Evolutionary conservation across 2,113 vertebrate species (phyloP).

Genomic region (Tenrec ecaudatus): DNA sequence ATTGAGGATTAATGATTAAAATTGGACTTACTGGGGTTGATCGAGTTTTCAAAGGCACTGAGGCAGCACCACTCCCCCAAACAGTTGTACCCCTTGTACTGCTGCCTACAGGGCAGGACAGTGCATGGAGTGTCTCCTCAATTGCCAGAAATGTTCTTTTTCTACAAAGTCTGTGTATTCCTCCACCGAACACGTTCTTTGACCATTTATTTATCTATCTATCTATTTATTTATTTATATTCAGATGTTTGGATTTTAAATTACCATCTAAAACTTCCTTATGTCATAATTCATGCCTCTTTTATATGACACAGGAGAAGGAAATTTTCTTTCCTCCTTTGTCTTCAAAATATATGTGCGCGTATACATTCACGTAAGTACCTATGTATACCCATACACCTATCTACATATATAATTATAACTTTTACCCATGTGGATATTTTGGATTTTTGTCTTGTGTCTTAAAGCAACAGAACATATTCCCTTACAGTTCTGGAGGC

Average conservation of each 20-base stretch:
- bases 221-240: neutral
- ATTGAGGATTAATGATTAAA: neutral
- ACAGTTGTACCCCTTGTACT: neutral
- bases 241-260: slow-evolving; percentile 35
- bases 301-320: neutral
- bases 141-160: neutral
- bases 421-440: neutral
- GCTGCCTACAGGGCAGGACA: neutral
- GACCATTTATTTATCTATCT: neutral
- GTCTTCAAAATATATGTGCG: neutral
- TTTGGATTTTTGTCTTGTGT: neutral
- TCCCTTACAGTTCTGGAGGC: too few species aligned
- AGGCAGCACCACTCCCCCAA: neutral
- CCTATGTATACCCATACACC: too few species aligned
- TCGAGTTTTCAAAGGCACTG: slow-evolving; percentile 17
- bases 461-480: too few species aligned
- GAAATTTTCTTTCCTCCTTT: slow-evolving; percentile 29
- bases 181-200: neutral
- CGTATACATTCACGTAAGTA: too few species aligned
- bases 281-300: slow-evolving; percentile 5
- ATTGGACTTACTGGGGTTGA: neutral
- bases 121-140: neutral
- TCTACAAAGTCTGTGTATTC: slow-evolving; percentile 5
- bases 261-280: neutral
- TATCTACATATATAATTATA: too few species aligned